Base-by-base conservation (phyloP, 2,797 vertebrate species). In the Lepus townsendii region DNA sequence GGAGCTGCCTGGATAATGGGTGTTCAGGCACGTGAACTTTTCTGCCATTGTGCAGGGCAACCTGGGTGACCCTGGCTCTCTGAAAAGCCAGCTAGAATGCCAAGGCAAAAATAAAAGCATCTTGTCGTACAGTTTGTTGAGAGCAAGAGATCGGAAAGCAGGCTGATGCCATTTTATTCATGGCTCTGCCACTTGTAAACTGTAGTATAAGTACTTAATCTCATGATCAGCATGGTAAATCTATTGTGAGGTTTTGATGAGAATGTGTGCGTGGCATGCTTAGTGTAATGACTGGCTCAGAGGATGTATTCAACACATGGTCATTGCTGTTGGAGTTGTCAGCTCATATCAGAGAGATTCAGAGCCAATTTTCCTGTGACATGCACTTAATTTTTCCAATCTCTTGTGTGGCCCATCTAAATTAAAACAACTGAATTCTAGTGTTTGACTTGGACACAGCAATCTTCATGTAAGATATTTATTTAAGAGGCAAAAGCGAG, bases 101-200 rank as follows among this genome's bases (percentile, higher is more conserved):
- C 57, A 87, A 63, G 54, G 27, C 75, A 78, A 83, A 96, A 87
- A 92, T 78, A 76, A 90, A 66, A 83, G 47, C 60, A 24, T 78
- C 85, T 68, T 90, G 66, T 62, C 3, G 0, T 8, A 62, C 35
- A 30, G 66, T 14, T 47, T 47, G 54, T 42, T 73, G 72, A 63
- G 63, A 69, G 63, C 72, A 57, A 17, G 57, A 47, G 24, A n/a
- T 50, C 35, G 60, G 60, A 85, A 95, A 88, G 88, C 22, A 71
- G 65, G 95, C 13, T 60, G 22, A 2, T 10, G 2, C 27, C 30
- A 38, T 75, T 92, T 76, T 62, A 75, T 91, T 88, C 6, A 38
- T 85, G 68, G 24, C 20, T 84, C 13, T 71, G 19, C 12, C 26
- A 42, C 11, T 77, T 77, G 27, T 24, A 66, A 92, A 91, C 22